phyloP scores from a whole-genome alignment of 2,888 invertebrate genomes.

The Agrotis ipsilon region DNA sequence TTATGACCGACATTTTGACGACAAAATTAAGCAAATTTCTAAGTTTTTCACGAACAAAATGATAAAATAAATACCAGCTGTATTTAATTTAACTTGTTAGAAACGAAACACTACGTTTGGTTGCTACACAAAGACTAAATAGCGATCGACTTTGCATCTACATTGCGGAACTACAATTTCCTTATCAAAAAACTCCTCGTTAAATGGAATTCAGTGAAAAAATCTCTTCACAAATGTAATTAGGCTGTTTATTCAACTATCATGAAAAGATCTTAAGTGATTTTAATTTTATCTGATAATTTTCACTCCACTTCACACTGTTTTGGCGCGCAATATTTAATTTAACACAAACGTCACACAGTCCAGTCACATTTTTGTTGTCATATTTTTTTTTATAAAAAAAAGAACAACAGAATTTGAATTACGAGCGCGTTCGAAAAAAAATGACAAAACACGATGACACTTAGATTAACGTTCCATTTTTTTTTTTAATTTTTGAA shows the following conservation, averaged over 20 bases:
- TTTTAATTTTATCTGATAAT: slow-evolving; percentile 54
- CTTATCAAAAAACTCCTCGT: slow-evolving; percentile 61
- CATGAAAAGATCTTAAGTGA: slow-evolving; percentile 30
- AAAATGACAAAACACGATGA: slow-evolving; percentile 5
- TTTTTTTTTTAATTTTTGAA: slow-evolving; percentile 30
- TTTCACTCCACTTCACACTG: slow-evolving; percentile 37
- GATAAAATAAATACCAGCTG: background rate
- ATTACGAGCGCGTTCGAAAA: slow-evolving; percentile 9
- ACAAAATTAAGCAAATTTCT: background rate
- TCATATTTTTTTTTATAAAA: background rate
- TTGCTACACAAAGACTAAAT: slow-evolving; percentile 54
- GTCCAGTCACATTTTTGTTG: slow-evolving; percentile 39
- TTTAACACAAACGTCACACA: slow-evolving; percentile 21
- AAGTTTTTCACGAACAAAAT: background rate
- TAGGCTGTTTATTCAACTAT: slow-evolving; percentile 53
- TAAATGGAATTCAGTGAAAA: slow-evolving; percentile 47
- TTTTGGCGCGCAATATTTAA: slow-evolving; percentile 19
- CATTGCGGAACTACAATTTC: slow-evolving; percentile 60
- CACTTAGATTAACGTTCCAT: slow-evolving; percentile 27
- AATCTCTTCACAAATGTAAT: slow-evolving; percentile 49
- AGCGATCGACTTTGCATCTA: slow-evolving; percentile 38
- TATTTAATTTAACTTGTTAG: slow-evolving; percentile 3
- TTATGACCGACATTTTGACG: slow-evolving; percentile 64
- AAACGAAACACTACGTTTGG: slow-evolving; percentile 44
- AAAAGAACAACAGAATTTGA: background rate